These are phyloP conservation scores for Odocoileus virginianus DNA, from an alignment of 2,113 vertebrate genomes.

Conservation along the genomic window DNA sequence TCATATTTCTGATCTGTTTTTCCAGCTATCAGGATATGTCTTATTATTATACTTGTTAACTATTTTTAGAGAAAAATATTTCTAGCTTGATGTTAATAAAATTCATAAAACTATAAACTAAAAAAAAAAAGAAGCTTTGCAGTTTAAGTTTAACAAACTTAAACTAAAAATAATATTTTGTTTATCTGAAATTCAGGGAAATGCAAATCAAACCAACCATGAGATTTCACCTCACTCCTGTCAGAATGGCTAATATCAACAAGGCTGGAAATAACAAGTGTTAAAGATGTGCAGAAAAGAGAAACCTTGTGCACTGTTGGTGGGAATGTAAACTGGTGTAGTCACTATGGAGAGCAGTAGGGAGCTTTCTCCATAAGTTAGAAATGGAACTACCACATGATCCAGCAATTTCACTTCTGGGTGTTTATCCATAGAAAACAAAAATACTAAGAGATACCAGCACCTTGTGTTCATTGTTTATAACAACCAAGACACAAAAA, in stretches of 20 bases:
- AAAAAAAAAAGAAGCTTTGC: background rate
- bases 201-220: background rate
- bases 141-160: background rate
- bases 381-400: background rate
- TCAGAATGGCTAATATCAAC: background rate
- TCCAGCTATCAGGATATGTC: background rate
- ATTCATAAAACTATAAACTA: background rate
- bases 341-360: background rate
- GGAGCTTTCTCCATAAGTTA: background rate
- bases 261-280: background rate
- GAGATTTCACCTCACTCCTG: background rate
- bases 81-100: background rate
- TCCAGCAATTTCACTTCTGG: background rate
- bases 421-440: background rate
- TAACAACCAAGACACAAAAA: background rate
- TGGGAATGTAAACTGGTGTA: background rate
- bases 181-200: background rate
- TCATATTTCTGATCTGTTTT: constrained; percentile 1
- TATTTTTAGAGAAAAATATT: constrained; percentile 23
- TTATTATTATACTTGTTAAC: background rate
- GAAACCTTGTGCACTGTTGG: background rate
- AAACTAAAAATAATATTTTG: background rate
- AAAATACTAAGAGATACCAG: background rate
- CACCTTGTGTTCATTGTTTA: background rate
- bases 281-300: background rate